Conservation (phyloP, 1,140 invertebrate genomes). For the Drosophila funebris region DNA sequence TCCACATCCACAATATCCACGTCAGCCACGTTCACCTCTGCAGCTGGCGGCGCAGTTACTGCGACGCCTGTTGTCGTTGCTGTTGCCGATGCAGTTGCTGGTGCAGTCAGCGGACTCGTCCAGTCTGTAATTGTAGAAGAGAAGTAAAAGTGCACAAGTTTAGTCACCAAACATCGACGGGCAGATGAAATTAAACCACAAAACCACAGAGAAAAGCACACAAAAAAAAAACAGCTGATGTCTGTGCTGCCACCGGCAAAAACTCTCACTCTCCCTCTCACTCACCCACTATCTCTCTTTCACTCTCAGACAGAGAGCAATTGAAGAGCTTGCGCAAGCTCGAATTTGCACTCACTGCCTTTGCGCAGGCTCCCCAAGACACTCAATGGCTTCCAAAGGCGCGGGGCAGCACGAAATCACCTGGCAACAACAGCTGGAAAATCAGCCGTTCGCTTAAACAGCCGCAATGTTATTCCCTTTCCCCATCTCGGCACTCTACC, state of each 20-base stretch:
- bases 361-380: constrained; percentile 64
- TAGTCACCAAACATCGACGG: constrained; percentile 61
- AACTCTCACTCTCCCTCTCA: constrained; percentile 11
- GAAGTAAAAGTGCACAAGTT: constrained; percentile 29
- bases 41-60: constrained; percentile 34
- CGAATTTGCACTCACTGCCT: constrained; percentile 35
- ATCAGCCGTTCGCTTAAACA: constrained; percentile 71
- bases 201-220: constrained; percentile 34
- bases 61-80: constrained; percentile 31
- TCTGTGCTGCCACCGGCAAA: constrained; percentile 47
- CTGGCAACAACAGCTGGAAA: constrained; percentile 83
- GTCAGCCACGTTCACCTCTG: constrained; percentile 36
- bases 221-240: constrained; percentile 74
- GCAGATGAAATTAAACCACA: constrained; percentile 42
- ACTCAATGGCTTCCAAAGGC: constrained; percentile 57
- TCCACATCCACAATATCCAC: constrained; percentile 33
- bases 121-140: constrained; percentile 65
- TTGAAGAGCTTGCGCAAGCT: constrained; percentile 45
- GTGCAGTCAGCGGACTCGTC: constrained; percentile 73
- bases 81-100: constrained; percentile 38
- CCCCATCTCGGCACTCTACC: neutral
- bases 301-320: constrained; percentile 4
- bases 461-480: neutral
- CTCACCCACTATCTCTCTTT: neutral
- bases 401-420: constrained; percentile 62